Base-by-base conservation (phyloP, 2,888 invertebrate genomes). In the Polydrusus cervinus region DNA sequence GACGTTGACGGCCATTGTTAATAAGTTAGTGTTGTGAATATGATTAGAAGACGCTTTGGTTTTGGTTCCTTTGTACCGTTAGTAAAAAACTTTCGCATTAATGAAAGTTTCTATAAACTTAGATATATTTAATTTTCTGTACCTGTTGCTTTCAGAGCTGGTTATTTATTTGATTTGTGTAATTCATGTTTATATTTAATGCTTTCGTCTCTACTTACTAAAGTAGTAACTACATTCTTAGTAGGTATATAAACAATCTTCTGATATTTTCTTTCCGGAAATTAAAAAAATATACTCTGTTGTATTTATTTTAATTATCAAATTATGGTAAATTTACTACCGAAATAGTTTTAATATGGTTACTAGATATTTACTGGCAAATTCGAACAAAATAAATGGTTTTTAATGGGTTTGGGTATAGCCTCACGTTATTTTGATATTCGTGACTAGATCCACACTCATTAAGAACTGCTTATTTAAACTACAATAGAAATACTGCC, bases 401-500 rank as follows among this genome's bases (percentile, higher is more conserved):
- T 88, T 86, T 88, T 82, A 91, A 89, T 93, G 95, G 90, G 92
- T 90, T 90, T 65, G 90, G 90, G 90, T 93, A 92, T 92, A 89
- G 92, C 91, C 87, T 89, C 88, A 92, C 91, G 90, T 71, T 34
- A 82, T 77, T 81, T 84, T 83, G 79, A 86, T 77, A 79, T 76
- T 86, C 92, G 93, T 94, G 94, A 94, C 94, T 94, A 94, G 94
- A 94, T 93, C 94, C 93, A 94, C 93, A 94, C 94, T 94, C 94
- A 94, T 94, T 93, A 93, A 93, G 88, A 89, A 87, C 87, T 86
- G 80, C 81, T 80, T 82, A 79, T 82, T 78, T 65, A 77, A 14
- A 74, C 78, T 55, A 69, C 77, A 34, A 60, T 20, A 16, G 34
- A 55, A 40, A 20, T 34, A 38, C 49, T 74, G 51, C 45, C 30